Evolutionary conservation across 2,113 vertebrate genomes (phyloP), one percentile per base, ranked within the genome.

Genomic region (Chlamydotis undulata): DNA sequence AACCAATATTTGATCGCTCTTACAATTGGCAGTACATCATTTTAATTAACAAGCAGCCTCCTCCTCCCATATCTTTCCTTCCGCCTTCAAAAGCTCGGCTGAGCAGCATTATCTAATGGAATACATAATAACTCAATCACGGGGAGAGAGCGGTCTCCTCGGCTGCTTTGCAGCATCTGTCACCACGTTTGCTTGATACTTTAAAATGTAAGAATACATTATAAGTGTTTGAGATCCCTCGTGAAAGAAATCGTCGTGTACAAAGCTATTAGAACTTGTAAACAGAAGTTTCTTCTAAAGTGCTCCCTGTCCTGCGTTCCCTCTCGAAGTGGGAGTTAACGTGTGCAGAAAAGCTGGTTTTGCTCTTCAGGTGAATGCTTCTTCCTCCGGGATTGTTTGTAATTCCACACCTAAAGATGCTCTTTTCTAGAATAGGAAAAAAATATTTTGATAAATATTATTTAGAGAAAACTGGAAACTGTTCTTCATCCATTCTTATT

Each of bases 1-100:
- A 93, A 73, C n/a, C 69, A 96, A 39, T 89, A 83, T 95, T 95
- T 93, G 79, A 83, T 35, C 1, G 1, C 75, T 33, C 68, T 83
- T 87, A 81, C 49, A 60, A 24, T 7, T 89, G 70, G 79, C 84
- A 76, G 26, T 35, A 47, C 67, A 41, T n/a, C 26, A 4, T 29
- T 92, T 79, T 83, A 93, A 95, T 93, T 93, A 94, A 86, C 79
- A 90, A 93, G 63, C 70, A 89, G 50, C 33, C 39, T 68, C 57
- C 67, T 92, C 37, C 31, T 53, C 52, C 60, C 23, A 64, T 92
- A 94, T 83, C 89, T 74, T 84, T 41, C 64, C 69, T 94, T 68
- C 55, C 45, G 49, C 79, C 80, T 90, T 83, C 52, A 56, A 41
- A 75, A 96, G 79, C 74, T 90, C 91, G 57, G 61, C 50, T 95